Base-by-base conservation (phyloP, 1,140 invertebrate genomes). In the Aphelenchoides fujianensis region DNA sequence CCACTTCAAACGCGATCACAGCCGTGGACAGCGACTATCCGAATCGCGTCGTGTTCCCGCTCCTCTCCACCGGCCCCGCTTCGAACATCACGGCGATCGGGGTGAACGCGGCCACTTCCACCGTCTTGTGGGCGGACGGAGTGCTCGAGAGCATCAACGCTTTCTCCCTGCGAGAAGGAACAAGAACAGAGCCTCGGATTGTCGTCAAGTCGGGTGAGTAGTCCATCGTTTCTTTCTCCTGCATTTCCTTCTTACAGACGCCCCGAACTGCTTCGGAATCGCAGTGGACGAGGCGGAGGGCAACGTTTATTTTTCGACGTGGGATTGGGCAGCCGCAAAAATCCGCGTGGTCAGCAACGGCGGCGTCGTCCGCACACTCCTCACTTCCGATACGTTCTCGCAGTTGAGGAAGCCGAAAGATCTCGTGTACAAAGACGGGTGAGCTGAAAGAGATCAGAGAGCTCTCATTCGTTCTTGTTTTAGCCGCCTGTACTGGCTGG, bases 1-100 rank as follows among this genome's bases (percentile, higher is more conserved):
- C 70, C 19, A 71, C 70, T 27, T 34, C 31, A 23, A 72, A 67
- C 12, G 72, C 68, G 2, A 68, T 72, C 2, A 72, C 54, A 1
- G 70, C 70, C 2, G 41, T 72, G 16, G 70, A 72, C 30, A 71
- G 30, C 3, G 68, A 71, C 23, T 72, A 54, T 55, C 70, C 70
- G 5, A 54, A 72, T 32, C 54, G 34, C 37, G 30, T 71, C n/a
- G 36, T 72, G 16, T 72, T 72, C 27, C 70, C 70, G n/a, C 27
- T 72, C 19, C 16, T 72, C 5, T 30, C 70, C 12, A 72, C 31
- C 19, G 41, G 36, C 0, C 41, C 30, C 23, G 70, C 53, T 35
- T n/a, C n/a, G n/a, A 72, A 72, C 30, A 63, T 72, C 23, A 54
- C 32, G 19, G 70, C 70, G 5, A 27, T 72, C 2, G 70, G 23